A percentile compares a stretch with the other conserved stretches of the same genome.
These are phyloP conservation scores for Hystrix brachyura DNA, from an alignment of 2,113 vertebrate genomes.

Conservation along the genomic window DNA sequence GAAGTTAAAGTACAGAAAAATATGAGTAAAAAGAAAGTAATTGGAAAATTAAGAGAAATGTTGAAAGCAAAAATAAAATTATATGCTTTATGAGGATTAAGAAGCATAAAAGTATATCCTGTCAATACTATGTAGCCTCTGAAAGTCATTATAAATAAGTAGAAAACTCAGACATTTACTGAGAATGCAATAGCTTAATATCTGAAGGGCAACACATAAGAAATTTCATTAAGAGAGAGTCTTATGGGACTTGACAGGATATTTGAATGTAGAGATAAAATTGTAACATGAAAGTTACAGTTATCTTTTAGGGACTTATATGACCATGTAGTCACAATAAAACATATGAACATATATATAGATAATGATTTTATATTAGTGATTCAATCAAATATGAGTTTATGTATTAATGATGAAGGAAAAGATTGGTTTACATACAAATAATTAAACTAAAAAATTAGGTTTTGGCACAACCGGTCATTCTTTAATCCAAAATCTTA, in stretches of 20 bases:
- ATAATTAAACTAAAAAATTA: not conserved
- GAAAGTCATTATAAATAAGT: constrained; percentile 6
- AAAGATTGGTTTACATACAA: not conserved
- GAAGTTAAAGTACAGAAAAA: not conserved
- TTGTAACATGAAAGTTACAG: not conserved
- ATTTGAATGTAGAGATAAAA: not conserved
- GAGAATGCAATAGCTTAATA: not conserved
- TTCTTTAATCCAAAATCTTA: not conserved
- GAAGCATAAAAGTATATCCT: not conserved
- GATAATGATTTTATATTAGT: not conserved
- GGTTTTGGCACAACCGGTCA: not conserved
- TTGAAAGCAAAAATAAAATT: constrained; percentile 18
- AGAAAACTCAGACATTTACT: not conserved
- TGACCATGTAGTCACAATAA: not conserved
- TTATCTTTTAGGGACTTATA: not conserved
- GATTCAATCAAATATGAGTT: not conserved
- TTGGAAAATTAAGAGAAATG: constrained; percentile 12
- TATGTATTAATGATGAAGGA: not conserved
- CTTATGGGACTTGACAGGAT: not conserved
- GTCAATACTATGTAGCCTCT: not conserved
- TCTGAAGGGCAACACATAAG: not conserved
- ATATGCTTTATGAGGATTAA: not conserved
- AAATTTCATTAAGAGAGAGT: not conserved
- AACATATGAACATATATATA: not conserved
- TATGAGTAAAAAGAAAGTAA: not conserved